Percentiles rank a stretch among this genome's conserved stretches.
These are phyloP conservation scores for Ptychadena robeensis DNA, from an alignment of 2,797 vertebrate genomes.

Conservation along the genomic window DNA sequence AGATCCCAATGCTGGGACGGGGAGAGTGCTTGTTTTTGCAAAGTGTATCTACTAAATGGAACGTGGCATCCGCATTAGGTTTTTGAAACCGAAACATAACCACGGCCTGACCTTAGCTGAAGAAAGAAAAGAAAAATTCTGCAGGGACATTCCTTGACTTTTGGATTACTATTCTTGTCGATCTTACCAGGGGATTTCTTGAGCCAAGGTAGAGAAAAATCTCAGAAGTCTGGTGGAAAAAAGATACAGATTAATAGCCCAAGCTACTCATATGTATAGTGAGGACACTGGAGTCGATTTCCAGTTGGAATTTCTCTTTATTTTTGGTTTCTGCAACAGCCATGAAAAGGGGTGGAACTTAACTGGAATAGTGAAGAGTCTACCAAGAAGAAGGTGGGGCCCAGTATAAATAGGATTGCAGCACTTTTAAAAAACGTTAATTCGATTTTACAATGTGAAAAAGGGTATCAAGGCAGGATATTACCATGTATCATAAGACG, in stretches of 20 bases:
- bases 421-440: too few relatives aligned
- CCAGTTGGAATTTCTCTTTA: background rate
- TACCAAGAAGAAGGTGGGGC: too few relatives aligned
- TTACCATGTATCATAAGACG: too few relatives aligned
- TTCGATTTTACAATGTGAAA: too few relatives aligned
- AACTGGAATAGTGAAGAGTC: too few relatives aligned
- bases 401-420: too few relatives aligned
- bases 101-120: constrained; percentile 31
- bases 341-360: too few relatives aligned
- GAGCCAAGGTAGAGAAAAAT: constrained; percentile 19
- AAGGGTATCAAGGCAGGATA: too few relatives aligned
- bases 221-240: constrained; percentile 12
- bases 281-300: background rate
- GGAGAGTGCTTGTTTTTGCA: background rate
- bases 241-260: background rate
- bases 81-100: constrained; percentile 44
- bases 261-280: background rate
- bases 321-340: too few relatives aligned
- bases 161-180: constrained; percentile 1
- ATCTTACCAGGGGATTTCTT: background rate
- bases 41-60: background rate
- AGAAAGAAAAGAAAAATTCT: background rate
- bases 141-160: constrained; percentile 26
- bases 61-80: background rate
- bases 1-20: background rate